Percentiles rank a stretch among this genome's conserved stretches.
Evolutionary conservation across 2,888 invertebrate species (phyloP).

Genomic region (Malacosoma neustria): DNA sequence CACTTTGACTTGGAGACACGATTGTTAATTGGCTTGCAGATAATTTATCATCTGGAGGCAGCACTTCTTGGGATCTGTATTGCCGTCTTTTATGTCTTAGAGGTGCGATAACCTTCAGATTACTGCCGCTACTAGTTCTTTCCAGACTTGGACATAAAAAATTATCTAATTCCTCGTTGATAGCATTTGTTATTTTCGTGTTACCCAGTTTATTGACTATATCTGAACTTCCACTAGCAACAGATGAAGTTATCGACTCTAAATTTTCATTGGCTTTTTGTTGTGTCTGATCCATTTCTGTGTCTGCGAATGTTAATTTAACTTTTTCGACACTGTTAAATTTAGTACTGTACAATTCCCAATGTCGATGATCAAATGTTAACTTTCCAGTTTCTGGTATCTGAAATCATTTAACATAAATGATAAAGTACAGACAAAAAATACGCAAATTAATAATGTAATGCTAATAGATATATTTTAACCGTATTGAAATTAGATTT

Average conservation of each 20-base stretch:
- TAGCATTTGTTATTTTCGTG: slow-evolving; percentile 37
- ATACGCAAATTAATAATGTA: too few relatives aligned
- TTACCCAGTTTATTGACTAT: slow-evolving; percentile 39
- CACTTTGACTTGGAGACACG: slow-evolving; percentile 28
- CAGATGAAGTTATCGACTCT: slow-evolving; percentile 39
- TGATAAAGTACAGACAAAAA: too few relatives aligned
- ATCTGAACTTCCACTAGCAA: slow-evolving; percentile 51
- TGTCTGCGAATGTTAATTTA: slow-evolving; percentile 27
- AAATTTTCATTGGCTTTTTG: slow-evolving; percentile 38
- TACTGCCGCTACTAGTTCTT: slow-evolving; percentile 58
- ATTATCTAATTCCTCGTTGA: slow-evolving; percentile 57
- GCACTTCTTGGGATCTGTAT: slow-evolving; percentile 62
- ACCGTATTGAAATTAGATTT: too few relatives aligned
- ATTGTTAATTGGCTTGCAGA: slow-evolving; percentile 17
- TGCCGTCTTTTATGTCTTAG: slow-evolving; percentile 52
- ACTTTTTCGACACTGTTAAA: slow-evolving; percentile 9
- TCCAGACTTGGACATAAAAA: slow-evolving; percentile 53
- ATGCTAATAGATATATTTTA: too few relatives aligned
- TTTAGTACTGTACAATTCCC: slow-evolving; percentile 26
- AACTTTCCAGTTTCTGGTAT: slow-evolving; percentile 48
- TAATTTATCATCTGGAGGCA: slow-evolving; percentile 34
- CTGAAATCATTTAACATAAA: slow-evolving; percentile 29
- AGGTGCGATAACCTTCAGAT: slow-evolving; percentile 52
- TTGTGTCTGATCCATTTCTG: slow-evolving; percentile 48
- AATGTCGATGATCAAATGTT: slow-evolving; percentile 43